Percentiles rank a stretch among this genome's conserved stretches.
Evolutionary conservation across 2,113 vertebrate species (phyloP).

Genomic region (Chaetops frenatus): DNA sequence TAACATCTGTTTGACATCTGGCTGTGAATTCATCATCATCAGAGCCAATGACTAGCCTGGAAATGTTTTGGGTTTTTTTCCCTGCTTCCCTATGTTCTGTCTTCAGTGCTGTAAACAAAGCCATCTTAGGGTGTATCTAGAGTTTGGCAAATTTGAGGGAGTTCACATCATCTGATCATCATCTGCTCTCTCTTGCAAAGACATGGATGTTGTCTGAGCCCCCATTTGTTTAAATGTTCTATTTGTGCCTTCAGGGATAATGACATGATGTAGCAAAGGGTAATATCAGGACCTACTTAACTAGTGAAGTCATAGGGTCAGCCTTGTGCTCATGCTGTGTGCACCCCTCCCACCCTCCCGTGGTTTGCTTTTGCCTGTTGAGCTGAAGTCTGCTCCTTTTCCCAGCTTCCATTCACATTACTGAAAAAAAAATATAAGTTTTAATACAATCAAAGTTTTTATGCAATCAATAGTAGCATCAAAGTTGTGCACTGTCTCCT

Average conservation of each 20-base stretch:
- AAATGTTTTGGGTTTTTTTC: neutral
- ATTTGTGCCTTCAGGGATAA: conserved; percentile 6
- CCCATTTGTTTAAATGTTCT: neutral
- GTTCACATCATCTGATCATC: neutral
- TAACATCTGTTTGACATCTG: conserved; percentile 38
- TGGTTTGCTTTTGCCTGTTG: neutral
- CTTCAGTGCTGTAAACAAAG: neutral
- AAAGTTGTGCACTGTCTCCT: neutral
- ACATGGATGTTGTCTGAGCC: neutral
- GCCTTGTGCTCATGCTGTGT: neutral
- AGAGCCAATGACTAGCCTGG: neutral
- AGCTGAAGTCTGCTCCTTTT: neutral
- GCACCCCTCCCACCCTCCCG: neutral
- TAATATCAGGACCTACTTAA: neutral
- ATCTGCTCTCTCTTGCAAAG: neutral
- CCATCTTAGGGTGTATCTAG: neutral
- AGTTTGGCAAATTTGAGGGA: neutral
- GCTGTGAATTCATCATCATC: neutral
- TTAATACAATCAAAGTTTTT: neutral
- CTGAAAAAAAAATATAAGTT: neutral
- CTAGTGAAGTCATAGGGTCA: conserved; percentile 11
- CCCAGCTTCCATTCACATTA: neutral
- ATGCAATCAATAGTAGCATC: no score
- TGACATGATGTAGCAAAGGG: neutral
- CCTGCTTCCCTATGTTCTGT: neutral